Conservation (phyloP, 2,888 invertebrate genomes). For the Helobdella robusta region DNA sequence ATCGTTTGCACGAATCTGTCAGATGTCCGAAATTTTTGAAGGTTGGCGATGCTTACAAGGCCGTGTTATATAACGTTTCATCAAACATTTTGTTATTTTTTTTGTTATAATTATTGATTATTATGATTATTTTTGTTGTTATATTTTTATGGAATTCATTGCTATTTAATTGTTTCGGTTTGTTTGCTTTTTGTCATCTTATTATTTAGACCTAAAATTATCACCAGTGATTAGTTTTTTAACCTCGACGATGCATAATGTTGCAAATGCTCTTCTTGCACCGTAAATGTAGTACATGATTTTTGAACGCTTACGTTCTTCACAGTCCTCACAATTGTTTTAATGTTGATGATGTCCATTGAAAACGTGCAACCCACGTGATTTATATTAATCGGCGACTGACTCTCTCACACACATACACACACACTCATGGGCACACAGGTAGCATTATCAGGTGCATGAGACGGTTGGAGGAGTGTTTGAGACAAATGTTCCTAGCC, state of each 20-base stretch:
- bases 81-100: conserved; percentile 4
- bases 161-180: neutral
- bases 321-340: too few relatives aligned
- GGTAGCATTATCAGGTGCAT: conserved; percentile 80
- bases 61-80: too few relatives aligned
- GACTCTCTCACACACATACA: too few relatives aligned
- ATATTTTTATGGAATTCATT: neutral
- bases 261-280: too few relatives aligned
- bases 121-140: neutral
- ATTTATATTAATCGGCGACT: too few relatives aligned
- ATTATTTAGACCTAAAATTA: too few relatives aligned
- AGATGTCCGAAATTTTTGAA: conserved; percentile 53
- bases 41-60: conserved; percentile 36
- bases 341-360: neutral
- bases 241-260: too few relatives aligned
- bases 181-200: neutral
- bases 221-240: too few relatives aligned
- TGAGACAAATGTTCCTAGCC: conserved; percentile 88
- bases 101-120: neutral
- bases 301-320: too few relatives aligned
- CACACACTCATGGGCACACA: too few relatives aligned
- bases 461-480: conserved; percentile 85
- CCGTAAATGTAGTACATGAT: too few relatives aligned
- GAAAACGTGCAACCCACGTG: too few relatives aligned
- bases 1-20: conserved; percentile 79